Base-by-base conservation (phyloP, 2,113 vertebrate species). In the Ciconia boyciana region DNA sequence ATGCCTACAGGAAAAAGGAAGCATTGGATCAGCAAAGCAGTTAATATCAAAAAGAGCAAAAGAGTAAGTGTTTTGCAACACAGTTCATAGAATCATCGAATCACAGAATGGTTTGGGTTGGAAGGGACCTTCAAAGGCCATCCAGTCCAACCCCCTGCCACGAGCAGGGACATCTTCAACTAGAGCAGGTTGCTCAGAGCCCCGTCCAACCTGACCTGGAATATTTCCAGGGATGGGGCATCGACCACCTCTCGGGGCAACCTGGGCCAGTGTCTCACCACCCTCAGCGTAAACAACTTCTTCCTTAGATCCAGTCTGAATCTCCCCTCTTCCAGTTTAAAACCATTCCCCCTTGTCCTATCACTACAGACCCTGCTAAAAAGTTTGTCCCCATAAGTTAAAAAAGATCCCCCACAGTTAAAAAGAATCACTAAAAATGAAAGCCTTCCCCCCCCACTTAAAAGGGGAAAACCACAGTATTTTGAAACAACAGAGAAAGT, bases 291-390 rank as follows among this genome's bases (percentile, higher is more conserved):
- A 25, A 36, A 61, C 0, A 5, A 60, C 36, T 11, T 25, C 22
- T 36, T 36, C 58, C 34, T 60, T 25, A 0, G 3, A 3, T 7
- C n/a, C 5, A 25, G 14, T 11, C 58, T 25, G 1, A 36, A 36
- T 25, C n/a, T 61, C 4, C 24, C 24, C 3, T 25, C n/a, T 8
- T 61, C 8, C 7, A 36, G 10, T 36, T 26, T 61, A 16, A 36
- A 36, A 6, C n/a, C 22, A 36, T n/a, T 26, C 2, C n/a, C 60
- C 60, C n/a, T 26, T 26, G n/a, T 16, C 22, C 58, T 36, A 5
- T 26, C 0, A 10, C 58, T 5, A 39, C n/a, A 17, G 22, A n/a
- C 14, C 22, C 58, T 36, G 4, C n/a, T 60, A 25, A 25, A 58
- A 60, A 7, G 15, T 36, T n/a, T 61, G 60, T 61, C 24, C 60